These are phyloP conservation scores for Neodiprion lecontei DNA, from an alignment of 1,140 invertebrate genomes.

Conservation along the genomic window DNA sequence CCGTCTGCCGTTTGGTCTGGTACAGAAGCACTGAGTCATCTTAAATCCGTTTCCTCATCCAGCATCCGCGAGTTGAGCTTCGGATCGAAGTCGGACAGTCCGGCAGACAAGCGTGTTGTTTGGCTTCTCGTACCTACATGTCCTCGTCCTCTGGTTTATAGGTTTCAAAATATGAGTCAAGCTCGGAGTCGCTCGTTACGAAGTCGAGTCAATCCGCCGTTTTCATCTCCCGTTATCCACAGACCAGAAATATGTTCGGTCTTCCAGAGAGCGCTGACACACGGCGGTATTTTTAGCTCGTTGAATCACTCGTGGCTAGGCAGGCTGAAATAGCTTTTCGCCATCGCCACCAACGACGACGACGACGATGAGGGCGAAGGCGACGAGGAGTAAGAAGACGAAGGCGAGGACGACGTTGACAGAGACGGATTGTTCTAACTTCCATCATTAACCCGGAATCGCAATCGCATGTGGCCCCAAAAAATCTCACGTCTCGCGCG, in stretches of 20 bases:
- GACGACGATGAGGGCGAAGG: slow-evolving; percentile 14
- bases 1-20: slow-evolving; percentile 10
- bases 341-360: slow-evolving; percentile 31
- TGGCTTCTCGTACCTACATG: neutral
- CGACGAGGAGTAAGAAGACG: neutral
- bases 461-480: neutral
- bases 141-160: neutral
- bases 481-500: neutral
- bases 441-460: neutral
- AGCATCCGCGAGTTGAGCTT: neutral
- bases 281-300: slow-evolving; percentile 48
- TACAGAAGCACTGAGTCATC: slow-evolving; percentile 8
- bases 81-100: neutral
- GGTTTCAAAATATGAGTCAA: neutral
- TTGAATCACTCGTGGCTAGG: slow-evolving; percentile 51
- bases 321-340: slow-evolving; percentile 47
- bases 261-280: slow-evolving; percentile 53
- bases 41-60: neutral
- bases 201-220: neutral
- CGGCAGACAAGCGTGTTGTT: neutral
- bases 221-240: neutral
- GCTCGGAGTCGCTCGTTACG: neutral
- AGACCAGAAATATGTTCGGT: slow-evolving; percentile 2
- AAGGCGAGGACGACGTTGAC: neutral
- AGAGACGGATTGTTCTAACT: neutral